Evolutionary conservation across 2,113 vertebrate genomes (phyloP).

Genomic region (Isichthys henryi): DNA sequence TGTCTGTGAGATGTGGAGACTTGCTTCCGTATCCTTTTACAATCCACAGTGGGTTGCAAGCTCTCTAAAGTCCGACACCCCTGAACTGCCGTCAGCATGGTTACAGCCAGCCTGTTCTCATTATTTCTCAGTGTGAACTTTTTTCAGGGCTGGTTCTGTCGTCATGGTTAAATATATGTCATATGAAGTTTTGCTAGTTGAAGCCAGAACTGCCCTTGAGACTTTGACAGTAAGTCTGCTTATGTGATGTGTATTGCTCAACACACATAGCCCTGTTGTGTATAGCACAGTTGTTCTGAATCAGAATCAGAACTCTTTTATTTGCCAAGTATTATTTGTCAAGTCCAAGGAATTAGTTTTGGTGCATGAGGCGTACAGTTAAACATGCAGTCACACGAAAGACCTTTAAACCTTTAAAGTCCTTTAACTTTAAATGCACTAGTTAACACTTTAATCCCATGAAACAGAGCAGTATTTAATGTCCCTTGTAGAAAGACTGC

Average conservation of each 20-base stretch:
- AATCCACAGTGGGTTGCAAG: background rate
- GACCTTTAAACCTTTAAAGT: too few relatives aligned
- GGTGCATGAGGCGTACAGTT: background rate
- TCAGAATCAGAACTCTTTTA: background rate
- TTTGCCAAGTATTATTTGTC: background rate
- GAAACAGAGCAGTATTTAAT: too few relatives aligned
- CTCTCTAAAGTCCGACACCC: background rate
- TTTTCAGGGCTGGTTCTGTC: background rate
- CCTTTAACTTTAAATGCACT: too few relatives aligned
- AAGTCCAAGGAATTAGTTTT: background rate
- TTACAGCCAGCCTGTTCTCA: background rate
- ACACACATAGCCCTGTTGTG: background rate
- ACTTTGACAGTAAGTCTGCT: background rate
- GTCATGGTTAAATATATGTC: background rate
- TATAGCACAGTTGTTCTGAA: background rate
- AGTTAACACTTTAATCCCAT: too few relatives aligned
- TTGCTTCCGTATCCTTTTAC: constrained; percentile 94
- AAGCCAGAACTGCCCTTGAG: background rate
- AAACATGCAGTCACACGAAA: background rate
- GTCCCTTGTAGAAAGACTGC: too few relatives aligned
- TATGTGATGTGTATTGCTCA: background rate
- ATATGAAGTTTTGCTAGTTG: background rate
- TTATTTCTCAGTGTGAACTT: background rate
- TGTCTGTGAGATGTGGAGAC: constrained; percentile 90
- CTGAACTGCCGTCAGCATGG: background rate